A percentile compares a stretch with the other conserved stretches of the same genome.
phyloP scores from a whole-genome alignment of 2,113 vertebrate species.

The Sphyrna mokarran region DNA sequence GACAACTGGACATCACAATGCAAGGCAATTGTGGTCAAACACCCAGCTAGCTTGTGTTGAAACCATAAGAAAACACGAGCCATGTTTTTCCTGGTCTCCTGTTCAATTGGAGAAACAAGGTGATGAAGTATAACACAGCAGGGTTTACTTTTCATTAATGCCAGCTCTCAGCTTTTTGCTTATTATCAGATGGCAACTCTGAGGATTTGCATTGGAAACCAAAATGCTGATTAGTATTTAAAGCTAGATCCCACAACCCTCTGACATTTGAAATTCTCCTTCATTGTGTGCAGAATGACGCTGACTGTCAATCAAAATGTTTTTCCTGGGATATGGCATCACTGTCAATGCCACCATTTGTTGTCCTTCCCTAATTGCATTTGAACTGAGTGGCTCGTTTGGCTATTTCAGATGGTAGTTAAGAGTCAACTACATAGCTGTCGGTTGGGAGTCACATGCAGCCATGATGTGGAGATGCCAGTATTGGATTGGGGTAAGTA shows the following conservation, averaged over 20 bases:
- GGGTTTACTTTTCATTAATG: neutral
- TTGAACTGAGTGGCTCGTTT: too few species aligned
- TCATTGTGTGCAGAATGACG: neutral
- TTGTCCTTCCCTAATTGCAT: too few species aligned
- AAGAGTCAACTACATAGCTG: too few species aligned
- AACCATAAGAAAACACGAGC: neutral
- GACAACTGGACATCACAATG: neutral
- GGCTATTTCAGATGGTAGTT: too few species aligned
- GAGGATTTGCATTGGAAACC: neutral
- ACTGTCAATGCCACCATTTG: too few species aligned
- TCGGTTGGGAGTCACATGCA: too few species aligned
- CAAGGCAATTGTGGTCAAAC: neutral
- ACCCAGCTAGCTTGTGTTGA: neutral
- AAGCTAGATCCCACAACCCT: neutral
- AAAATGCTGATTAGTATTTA: neutral
- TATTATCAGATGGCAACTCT: neutral
- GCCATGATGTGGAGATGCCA: too few species aligned
- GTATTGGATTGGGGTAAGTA: too few species aligned
- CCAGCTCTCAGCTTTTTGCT: neutral
- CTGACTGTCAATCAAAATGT: too few species aligned
- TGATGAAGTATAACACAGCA: neutral
- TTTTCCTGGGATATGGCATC: too few species aligned
- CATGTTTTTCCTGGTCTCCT: neutral
- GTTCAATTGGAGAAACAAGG: neutral
- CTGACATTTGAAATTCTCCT: neutral